phyloP scores from a whole-genome alignment of 35 echinoderm and acorn worm genomes.

The Strongylocentrotus purpuratus region DNA sequence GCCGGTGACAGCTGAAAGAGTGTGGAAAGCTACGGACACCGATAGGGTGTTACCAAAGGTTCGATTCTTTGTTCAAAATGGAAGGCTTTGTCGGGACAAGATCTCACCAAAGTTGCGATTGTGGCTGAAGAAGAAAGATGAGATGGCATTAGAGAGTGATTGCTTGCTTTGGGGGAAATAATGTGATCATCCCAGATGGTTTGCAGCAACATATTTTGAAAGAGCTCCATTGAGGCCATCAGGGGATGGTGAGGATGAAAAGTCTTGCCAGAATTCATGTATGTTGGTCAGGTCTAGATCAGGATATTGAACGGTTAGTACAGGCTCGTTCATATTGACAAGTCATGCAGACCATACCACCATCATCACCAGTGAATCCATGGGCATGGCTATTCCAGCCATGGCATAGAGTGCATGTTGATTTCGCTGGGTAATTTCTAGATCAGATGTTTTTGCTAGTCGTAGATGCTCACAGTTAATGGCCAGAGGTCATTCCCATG shows the following conservation, averaged over 20 bases:
- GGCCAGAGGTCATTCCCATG: constrained; percentile 65
- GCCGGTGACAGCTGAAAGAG: constrained; percentile 37
- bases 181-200: constrained; percentile 47
- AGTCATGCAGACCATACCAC: not conserved
- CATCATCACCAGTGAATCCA: constrained; percentile 7
- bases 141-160: constrained; percentile 49
- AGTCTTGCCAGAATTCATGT: constrained; percentile 53
- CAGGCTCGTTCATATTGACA: constrained; percentile 37
- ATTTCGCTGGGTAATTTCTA: constrained; percentile 53
- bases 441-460: constrained; percentile 54
- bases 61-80: constrained; percentile 30
- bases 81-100: constrained; percentile 45
- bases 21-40: constrained; percentile 23
- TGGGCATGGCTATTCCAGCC: no score
- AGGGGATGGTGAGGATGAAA: constrained; percentile 59
- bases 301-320: constrained; percentile 49
- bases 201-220: constrained; percentile 26
- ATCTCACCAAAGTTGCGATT: constrained; percentile 15
- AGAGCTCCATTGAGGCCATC: constrained; percentile 51
- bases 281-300: constrained; percentile 61
- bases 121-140: constrained; percentile 22
- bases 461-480: constrained; percentile 70
- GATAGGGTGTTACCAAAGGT: constrained; percentile 56
- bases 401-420: constrained; percentile 47
- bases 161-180: constrained; percentile 46